Evolutionary conservation across 2,797 vertebrate genomes (phyloP), one percentile per base, ranked within the genome.

Genomic region (Gallirallus australis): DNA sequence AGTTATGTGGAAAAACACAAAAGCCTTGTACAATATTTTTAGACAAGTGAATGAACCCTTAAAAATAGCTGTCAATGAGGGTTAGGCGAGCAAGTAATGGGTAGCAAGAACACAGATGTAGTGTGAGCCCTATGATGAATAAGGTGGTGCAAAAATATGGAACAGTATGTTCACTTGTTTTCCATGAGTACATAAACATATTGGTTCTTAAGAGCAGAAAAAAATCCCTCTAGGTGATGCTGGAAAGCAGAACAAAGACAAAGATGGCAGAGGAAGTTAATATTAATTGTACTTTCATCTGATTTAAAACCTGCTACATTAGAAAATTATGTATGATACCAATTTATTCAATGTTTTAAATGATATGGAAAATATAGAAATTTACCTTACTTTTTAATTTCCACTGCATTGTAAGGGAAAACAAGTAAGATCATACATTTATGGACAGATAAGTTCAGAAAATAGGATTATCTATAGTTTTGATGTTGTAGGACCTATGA

Each of bases 341-440:
- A 16, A 9, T 65, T 85, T 86, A 47, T 81, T 90, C 40, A 52
- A 23, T 48, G 11, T 37, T 90, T 86, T 91, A 37, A 83, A 90
- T 59, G 68, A 57, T 56, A 56, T 4, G n/a, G 12, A 28, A 6
- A 9, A 52, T 21, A 39, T 4, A 77, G 75, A 83, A 82, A 70
- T 42, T 24, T 70, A 77, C 17, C 3, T 75, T 2, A 48, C 2
- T 70, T 73, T 91, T 86, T 39, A 37, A 89, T 75, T 60, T 83
- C 40, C 11, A 52, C 11, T 10, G 50, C 42, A 14, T 47, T 27
- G 5, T 42, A 86, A 79, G 6, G 33, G n/a, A 70, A 68, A 80
- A 45, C 18, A 45, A 33, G 2, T 47, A 64, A 76, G 24, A 39
- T 71, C 39, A 69, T 65, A 65, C 15, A 60, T 9, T 81, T 65